phyloP scores from a whole-genome alignment of 2,113 vertebrate species.

The Petromus typicus region DNA sequence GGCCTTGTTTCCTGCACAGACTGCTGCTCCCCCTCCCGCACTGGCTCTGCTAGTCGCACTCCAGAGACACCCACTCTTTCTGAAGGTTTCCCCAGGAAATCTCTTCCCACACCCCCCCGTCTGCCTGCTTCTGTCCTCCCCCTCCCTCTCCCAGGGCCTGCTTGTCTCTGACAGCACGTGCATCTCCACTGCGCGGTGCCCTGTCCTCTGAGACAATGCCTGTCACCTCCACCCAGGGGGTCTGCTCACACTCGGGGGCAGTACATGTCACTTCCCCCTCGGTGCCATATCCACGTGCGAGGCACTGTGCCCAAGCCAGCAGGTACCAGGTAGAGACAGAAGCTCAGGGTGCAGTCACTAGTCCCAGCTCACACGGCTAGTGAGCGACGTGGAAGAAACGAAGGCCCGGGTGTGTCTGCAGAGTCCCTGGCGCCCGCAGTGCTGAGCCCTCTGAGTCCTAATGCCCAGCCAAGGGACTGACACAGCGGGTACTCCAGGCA shows the following conservation, averaged over 20 bases:
- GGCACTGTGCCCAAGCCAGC: not conserved
- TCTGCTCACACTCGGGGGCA: too few species aligned
- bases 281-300: not conserved
- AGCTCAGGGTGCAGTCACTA: not conserved
- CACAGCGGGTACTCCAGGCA: not conserved
- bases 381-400: not conserved
- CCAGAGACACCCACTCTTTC: conserved; percentile 8
- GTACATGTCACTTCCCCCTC: not conserved
- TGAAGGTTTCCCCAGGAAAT: conserved; percentile 66
- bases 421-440: not conserved
- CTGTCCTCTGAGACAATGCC: not conserved
- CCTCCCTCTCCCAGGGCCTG: not conserved
- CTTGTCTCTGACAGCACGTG: not conserved
- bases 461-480: not conserved
- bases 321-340: not conserved
- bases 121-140: not conserved
- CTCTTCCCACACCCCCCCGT: not conserved
- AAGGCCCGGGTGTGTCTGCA: not conserved
- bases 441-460: not conserved
- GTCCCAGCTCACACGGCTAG: too few species aligned
- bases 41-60: not conserved
- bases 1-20: not conserved
- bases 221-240: not conserved
- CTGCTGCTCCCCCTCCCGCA: not conserved
- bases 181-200: not conserved